Conservation (phyloP, 2,888 invertebrate genomes). For the Cantharis rustica region DNA sequence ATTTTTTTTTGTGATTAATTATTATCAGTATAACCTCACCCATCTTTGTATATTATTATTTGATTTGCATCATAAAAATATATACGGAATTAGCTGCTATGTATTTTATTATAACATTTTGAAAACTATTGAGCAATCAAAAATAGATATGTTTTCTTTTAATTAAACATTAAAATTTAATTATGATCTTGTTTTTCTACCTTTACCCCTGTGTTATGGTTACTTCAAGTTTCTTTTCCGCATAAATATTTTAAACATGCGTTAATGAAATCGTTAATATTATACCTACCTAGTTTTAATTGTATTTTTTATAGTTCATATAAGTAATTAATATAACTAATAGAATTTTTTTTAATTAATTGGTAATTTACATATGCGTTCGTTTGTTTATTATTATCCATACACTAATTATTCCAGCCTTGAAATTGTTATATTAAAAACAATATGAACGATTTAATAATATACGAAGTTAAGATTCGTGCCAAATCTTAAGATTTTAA, state of each 20-base stretch:
- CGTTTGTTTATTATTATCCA: neutral
- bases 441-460: too few species aligned
- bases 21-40: too few species aligned
- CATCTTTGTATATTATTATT: too few species aligned
- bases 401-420: neutral
- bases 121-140: too few species aligned
- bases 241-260: neutral
- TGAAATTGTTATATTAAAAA: neutral
- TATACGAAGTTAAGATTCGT: too few species aligned
- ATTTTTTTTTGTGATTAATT: too few species aligned
- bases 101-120: too few species aligned
- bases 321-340: neutral
- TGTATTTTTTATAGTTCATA: neutral
- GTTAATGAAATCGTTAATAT: neutral
- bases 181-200: neutral
- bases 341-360: neutral
- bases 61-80: too few species aligned
- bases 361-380: neutral
- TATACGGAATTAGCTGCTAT: too few species aligned
- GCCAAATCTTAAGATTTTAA: too few species aligned
- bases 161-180: neutral
- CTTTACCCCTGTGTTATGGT: neutral
- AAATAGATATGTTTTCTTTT: neutral
- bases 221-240: neutral
- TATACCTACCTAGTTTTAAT: neutral